These are phyloP conservation scores for Pseudolycoriella hygida DNA, from an alignment of 2,888 invertebrate species.

Conservation along the genomic window DNA sequence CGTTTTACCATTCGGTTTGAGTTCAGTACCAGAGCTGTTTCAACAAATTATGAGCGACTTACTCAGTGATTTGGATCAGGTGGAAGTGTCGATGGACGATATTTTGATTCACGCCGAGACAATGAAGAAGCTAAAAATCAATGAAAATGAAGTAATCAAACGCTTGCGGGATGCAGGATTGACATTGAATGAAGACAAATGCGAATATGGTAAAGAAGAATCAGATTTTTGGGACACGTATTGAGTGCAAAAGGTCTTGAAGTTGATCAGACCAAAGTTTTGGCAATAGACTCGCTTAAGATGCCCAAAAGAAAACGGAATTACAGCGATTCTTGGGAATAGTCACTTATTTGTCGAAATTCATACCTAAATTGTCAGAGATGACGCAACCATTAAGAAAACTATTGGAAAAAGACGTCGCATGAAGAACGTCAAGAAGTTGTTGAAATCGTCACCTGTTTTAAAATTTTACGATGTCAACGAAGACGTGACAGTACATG, in stretches of 20 bases:
- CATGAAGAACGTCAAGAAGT: too few relatives aligned
- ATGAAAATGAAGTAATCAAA: too few relatives aligned
- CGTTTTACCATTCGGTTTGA: slow-evolving; percentile 11
- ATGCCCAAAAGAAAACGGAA: slow-evolving; percentile 9
- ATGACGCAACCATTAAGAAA: slow-evolving; percentile 6
- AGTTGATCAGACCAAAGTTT: slow-evolving; percentile 9
- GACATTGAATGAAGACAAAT: slow-evolving; percentile 15
- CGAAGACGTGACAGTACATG: slow-evolving; percentile 13
- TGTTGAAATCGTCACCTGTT: slow-evolving; percentile 11
- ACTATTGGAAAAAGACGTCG: slow-evolving; percentile 6
- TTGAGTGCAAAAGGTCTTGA: slow-evolving; percentile 4
- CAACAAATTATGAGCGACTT: slow-evolving; percentile 12
- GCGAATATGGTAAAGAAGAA: slow-evolving; percentile 9
- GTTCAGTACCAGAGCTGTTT: slow-evolving; percentile 15
- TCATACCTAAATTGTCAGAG: slow-evolving; percentile 5
- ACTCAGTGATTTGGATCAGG: slow-evolving; percentile 10
- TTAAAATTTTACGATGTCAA: slow-evolving; percentile 16
- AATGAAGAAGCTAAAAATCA: too few relatives aligned
- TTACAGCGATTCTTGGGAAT: slow-evolving; percentile 12
- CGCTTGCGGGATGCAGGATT: slow-evolving; percentile 11
- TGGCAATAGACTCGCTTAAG: slow-evolving; percentile 9
- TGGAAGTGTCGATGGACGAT: slow-evolving; percentile 14
- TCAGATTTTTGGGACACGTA: neutral
- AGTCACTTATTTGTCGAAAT: slow-evolving; percentile 10
- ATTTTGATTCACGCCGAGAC: slow-evolving; percentile 13